A percentile compares a stretch with the other conserved stretches of the same genome.
phyloP scores from a whole-genome alignment of 2,888 invertebrate species.

The Eutolmus rufibarbis region DNA sequence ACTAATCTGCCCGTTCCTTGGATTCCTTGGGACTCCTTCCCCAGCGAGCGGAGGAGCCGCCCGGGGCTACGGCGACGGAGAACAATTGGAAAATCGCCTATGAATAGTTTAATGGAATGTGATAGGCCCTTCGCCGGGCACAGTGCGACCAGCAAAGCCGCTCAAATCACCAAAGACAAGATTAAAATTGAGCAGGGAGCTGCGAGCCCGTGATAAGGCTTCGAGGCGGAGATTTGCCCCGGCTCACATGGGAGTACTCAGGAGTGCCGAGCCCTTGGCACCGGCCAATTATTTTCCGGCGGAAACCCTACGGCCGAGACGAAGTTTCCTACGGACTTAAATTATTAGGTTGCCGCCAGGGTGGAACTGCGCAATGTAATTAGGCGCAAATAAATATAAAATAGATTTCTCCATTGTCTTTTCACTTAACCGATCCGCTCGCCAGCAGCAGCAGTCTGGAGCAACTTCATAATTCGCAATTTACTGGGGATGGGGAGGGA shows the following conservation, averaged over 20 bases:
- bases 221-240: neutral
- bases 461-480: neutral
- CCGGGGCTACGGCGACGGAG: neutral
- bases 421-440: neutral
- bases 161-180: conserved; percentile 17
- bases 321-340: neutral
- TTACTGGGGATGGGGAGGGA: neutral
- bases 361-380: neutral
- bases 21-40: neutral
- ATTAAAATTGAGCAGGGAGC: conserved; percentile 29
- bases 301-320: neutral
- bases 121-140: neutral
- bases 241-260: neutral
- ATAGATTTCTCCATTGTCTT: neutral
- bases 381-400: neutral
- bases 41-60: neutral
- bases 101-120: conserved; percentile 35
- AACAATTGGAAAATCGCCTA: conserved; percentile 27
- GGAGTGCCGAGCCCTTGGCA: neutral
- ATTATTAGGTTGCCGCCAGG: neutral
- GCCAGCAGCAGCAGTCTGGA: neutral
- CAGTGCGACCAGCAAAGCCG: neutral
- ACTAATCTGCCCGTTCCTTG: conserved; percentile 5
- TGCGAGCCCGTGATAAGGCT: neutral
- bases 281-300: neutral